Base-by-base conservation (phyloP, 2,113 vertebrate species). In the Pristiophorus japonicus region DNA sequence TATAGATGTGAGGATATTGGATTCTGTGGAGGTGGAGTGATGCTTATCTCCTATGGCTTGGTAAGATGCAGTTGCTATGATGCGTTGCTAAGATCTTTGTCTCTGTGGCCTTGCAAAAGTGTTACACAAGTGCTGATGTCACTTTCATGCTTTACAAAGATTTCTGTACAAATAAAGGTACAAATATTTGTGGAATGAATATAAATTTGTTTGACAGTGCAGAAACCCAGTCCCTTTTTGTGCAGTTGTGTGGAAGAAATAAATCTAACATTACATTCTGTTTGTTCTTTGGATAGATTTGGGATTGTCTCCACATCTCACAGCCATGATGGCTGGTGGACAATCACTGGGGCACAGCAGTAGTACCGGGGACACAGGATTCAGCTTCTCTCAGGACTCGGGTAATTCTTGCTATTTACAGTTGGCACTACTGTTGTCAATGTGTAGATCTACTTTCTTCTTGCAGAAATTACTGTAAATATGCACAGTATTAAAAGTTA, bases 311-410 rank as follows among this genome's bases (percentile, higher is more conserved):
- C 99, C 99, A n/a, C 99, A 99, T 97, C 98, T 99, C 96, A 99
- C 99, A 3, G 99, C 98, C 55, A 98, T 99, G 97, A 97, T 99
- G 97, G 98, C 97, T 0, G 98, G 98, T 0, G 98, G 98, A 1
- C 98, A 98, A 87, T 97, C 98, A 16, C 96, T 99, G 96, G 98
- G 98, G 47, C 98, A 98, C 66, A 98, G 98, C 96, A 99, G 99
- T 97, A 99, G 99, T 97, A 99, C 99, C 0, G 99, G 98, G 95
- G 99, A 99, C 95, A 99, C 99, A 0, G 99, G 98, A 96, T 99
- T 99, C 98, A 99, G 99, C 97, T 99, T 98, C 96, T 99, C 99
- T 42, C 99, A 99, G 97, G 99, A 99, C 97, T 99, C 99, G 95
- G 98, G 99, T 99, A 97, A 97, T 95, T 85, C 47, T 66, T 14